Evolutionary conservation across 2,797 vertebrate species (phyloP).

Genomic region (Perdix hodgsoniae): DNA sequence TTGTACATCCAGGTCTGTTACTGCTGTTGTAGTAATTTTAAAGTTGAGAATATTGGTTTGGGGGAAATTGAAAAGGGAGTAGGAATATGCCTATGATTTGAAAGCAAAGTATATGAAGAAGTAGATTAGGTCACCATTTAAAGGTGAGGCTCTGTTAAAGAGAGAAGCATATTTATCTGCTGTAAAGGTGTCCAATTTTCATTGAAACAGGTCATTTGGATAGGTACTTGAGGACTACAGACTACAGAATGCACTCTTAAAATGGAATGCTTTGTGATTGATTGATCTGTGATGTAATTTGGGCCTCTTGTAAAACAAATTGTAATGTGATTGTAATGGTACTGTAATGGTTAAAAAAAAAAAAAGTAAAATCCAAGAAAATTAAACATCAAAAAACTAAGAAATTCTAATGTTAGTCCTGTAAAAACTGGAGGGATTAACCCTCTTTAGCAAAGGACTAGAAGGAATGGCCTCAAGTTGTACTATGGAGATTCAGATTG

Average conservation of each 20-base stretch:
- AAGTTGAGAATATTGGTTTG: background rate
- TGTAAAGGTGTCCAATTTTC: background rate
- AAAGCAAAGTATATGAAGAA: background rate
- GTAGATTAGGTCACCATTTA: background rate
- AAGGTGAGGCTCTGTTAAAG: background rate
- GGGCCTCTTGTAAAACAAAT: accelerated
- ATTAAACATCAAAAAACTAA: background rate
- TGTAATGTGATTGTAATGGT: background rate
- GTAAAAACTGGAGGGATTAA: background rate
- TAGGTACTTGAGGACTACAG: background rate
- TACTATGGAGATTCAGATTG: too few relatives aligned
- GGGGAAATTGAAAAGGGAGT: background rate
- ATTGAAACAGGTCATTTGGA: background rate
- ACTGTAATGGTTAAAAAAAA: background rate
- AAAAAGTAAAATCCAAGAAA: background rate
- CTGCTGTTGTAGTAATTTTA: background rate
- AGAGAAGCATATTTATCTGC: background rate
- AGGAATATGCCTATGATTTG: accelerated
- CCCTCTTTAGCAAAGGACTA: background rate
- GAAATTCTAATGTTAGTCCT: background rate
- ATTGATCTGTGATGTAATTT: background rate
- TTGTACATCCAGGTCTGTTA: background rate
- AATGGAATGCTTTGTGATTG: background rate
- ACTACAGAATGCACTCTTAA: accelerated
- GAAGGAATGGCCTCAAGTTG: too few relatives aligned